Percentiles rank a stretch among this genome's conserved stretches.
Conservation (phyloP, 37 sponge, comb jelly and placozoan species). For the Agelas oroides region DNA sequence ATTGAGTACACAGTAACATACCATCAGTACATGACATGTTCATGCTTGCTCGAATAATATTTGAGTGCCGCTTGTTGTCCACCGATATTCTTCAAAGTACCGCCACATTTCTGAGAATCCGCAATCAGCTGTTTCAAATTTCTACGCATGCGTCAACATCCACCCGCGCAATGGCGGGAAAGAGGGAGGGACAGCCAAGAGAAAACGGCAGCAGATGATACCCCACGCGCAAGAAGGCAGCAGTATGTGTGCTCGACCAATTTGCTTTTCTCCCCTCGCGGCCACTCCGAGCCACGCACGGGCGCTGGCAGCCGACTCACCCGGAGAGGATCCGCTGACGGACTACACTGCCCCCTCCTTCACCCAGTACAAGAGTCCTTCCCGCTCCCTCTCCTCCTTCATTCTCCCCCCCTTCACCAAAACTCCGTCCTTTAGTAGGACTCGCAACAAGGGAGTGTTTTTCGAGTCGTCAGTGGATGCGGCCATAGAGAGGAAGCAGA, state of each 20-base stretch:
- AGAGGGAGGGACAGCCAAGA: too few species aligned
- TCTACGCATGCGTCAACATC: not conserved
- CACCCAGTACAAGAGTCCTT: conserved; percentile 8
- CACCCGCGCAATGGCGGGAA: too few species aligned
- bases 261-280: too few species aligned
- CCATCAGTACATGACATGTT: not conserved
- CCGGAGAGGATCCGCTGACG: not conserved
- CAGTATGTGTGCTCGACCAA: too few species aligned
- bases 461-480: too few species aligned
- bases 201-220: too few species aligned
- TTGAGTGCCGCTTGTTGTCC: not conserved
- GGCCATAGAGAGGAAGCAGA: not conserved
- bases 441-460: not conserved
- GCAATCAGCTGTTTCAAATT: not conserved
- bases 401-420: not conserved
- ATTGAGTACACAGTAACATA: conserved; percentile 38
- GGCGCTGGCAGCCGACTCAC: too few species aligned
- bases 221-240: too few species aligned
- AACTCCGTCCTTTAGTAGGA: not conserved
- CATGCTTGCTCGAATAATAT: not conserved
- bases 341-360: not conserved
- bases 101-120: too few species aligned
- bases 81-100: too few species aligned
- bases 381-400: not conserved
- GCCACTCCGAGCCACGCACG: too few species aligned